Evolutionary conservation across 2,888 invertebrate species (phyloP), one percentile per base, ranked within the genome.

Genomic region (Andrena bucephala): DNA sequence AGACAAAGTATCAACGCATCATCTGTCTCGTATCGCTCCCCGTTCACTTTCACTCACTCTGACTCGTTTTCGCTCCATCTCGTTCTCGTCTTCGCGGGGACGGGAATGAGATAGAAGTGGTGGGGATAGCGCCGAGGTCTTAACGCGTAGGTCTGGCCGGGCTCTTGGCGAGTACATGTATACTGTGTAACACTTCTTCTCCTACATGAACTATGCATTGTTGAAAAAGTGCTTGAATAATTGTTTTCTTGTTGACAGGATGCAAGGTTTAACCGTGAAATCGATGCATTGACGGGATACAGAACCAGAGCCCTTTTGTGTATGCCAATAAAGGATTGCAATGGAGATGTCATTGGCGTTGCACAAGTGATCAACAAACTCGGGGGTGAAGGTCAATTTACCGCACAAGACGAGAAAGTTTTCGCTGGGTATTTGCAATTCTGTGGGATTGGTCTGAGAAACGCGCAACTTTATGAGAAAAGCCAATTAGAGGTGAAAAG

Each of bases 391-490:
- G 96, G 96, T 81, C 96, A 97, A 81, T 98, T 98, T 94, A 98
- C 98, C 72, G 94, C 96, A 83, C 96, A 96, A 93, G 99, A 99
- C 95, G 99, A 99, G 95, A 95, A 97, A 94, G 96, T 99, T 75
- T 99, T 99, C 95, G 95, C 97, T 78, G 97, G 98, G 91, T 99
- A 99, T 95, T 96, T 99, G 84, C 98, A 98, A 94, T 99, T 99
- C 95, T 99, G 99, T 94, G 99, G 99, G 83, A 99, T 99, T 89
- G 99, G 99, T 2, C 95, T 99, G 73, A 96, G 98, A 83, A 99
- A 99, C 94, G 99, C 99, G n/a, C 98, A 98, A 94, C 96, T 99
- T 54, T 99, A 98, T 94, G 98, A 99, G 94, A 96, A 98, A 94
- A 98, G 98, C 84, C 98, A 98, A 94, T 95, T 98, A 93, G 99